Evolutionary conservation across 2,888 invertebrate species (phyloP), one percentile per base, ranked within the genome.

Genomic region (Patella pellucida): DNA sequence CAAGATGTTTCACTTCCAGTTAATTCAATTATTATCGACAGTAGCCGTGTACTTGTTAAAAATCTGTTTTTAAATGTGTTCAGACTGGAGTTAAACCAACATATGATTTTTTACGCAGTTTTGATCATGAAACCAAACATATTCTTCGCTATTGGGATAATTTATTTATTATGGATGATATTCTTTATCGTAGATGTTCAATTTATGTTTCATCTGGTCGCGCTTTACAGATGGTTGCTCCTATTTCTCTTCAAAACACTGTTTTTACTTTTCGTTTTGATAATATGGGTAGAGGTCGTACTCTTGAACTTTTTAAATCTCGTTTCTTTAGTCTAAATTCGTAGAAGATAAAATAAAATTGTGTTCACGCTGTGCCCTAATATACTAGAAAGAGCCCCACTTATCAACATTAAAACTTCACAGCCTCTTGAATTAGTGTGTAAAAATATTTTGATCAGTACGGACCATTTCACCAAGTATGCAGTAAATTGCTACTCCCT

Each of bases 201-300:
- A 19, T 23, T n/a, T 62, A 3, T 9, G n/a, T 19, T 14, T 5
- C 62, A 62, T 16, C 14, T n/a, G 16, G 5, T n/a, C 19, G 16
- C 19, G 23, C 3, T 9, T n/a, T 62, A 14, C 62, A 62, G 62
- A 62, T 79, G 7, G 74, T 76, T 19, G 31, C 76, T n/a, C 78
- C 76, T 19, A 23, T n/a, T 14, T 23, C 27, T 19, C 70, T 62
- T 71, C 15, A 69, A 54, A 15, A 67, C 16, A 16, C 19, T 16
- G 77, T 71, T 14, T 69, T 77, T n/a, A 54, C 68, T 27, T 74
- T 76, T 27, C 62, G 75, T 14, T 77, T 78, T 75, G 56, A 74
- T n/a, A 70, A 80, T 1, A 41, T 78, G 56, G 79, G 76, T 14
- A 23, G 75, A 16, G 79, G 79, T 16, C 52, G 71, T 27, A 75